These are phyloP conservation scores for Cydia fagiglandana DNA, from an alignment of 1,140 invertebrate species.

Conservation along the genomic window DNA sequence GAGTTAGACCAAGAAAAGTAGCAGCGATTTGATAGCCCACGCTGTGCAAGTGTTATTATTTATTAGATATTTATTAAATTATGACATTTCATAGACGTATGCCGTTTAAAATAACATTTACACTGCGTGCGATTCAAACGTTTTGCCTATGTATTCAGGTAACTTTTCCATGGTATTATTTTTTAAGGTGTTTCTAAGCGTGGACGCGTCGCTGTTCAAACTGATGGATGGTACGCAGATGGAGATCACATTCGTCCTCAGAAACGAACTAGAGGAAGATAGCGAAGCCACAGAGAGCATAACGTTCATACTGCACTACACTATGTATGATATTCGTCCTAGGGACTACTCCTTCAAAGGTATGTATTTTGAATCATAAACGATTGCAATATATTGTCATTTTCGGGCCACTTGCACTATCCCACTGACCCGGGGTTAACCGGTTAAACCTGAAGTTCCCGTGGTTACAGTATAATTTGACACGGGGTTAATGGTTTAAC, in stretches of 20 bases:
- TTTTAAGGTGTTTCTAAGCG: constrained; percentile 56
- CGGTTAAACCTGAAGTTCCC: too few relatives aligned
- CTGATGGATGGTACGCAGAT: constrained; percentile 62
- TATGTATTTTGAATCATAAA: neutral
- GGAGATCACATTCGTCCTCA: constrained; percentile 54
- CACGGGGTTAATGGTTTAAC: too few relatives aligned
- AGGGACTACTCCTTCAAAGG: constrained; percentile 57
- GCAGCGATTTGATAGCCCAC: too few relatives aligned
- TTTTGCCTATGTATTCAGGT: neutral
- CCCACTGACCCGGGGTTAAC: too few relatives aligned
- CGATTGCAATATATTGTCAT: neutral
- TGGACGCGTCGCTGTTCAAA: constrained; percentile 63
- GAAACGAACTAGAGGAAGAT: constrained; percentile 51
- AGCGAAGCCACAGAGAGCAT: constrained; percentile 48
- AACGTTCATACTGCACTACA: constrained; percentile 57
- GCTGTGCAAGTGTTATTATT: too few relatives aligned
- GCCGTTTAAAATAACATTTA: too few relatives aligned
- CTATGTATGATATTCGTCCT: constrained; percentile 64
- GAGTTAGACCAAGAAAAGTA: too few relatives aligned
- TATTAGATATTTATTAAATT: too few relatives aligned
- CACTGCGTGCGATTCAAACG: too few relatives aligned
- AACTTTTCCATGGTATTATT: neutral
- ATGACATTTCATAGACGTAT: too few relatives aligned
- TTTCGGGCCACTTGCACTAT: too few relatives aligned
- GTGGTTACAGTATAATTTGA: too few relatives aligned